phyloP scores from a whole-genome alignment of 1,140 invertebrate species.

The Thaumatotibia leucotreta region DNA sequence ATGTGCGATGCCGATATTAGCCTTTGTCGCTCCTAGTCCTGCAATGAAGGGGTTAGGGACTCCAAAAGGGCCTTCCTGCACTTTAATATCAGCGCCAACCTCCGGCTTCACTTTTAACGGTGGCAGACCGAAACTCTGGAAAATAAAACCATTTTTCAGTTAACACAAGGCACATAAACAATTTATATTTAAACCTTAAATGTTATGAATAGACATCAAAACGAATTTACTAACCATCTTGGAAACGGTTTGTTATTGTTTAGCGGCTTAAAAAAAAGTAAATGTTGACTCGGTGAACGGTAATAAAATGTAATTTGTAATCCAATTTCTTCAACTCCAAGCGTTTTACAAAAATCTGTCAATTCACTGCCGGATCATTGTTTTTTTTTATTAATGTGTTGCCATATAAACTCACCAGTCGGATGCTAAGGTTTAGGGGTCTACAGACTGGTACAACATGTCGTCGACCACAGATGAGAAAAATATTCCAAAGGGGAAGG shows the following conservation, averaged over 20 bases:
- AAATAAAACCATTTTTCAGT: slow-evolving; percentile 34
- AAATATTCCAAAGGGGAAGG: too few species aligned
- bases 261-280: background rate
- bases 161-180: background rate
- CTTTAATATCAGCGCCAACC: slow-evolving; percentile 41
- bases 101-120: slow-evolving; percentile 71
- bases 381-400: too few species aligned
- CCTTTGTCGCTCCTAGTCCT: slow-evolving; percentile 58
- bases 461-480: too few species aligned
- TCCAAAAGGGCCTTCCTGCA: slow-evolving; percentile 70
- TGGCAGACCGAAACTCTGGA: slow-evolving; percentile 77
- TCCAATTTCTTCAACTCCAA: background rate
- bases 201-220: background rate
- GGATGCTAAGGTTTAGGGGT: too few species aligned
- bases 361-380: background rate
- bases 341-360: background rate
- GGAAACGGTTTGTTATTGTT: background rate
- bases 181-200: background rate
- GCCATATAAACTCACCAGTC: too few species aligned
- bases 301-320: background rate
- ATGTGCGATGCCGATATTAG: slow-evolving; percentile 57
- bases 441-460: too few species aligned
- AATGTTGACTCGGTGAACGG: background rate
- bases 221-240: background rate
- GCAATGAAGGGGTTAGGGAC: slow-evolving; percentile 74